Base-by-base conservation (phyloP, 2,888 invertebrate species). In the Hyposoter didymator region DNA sequence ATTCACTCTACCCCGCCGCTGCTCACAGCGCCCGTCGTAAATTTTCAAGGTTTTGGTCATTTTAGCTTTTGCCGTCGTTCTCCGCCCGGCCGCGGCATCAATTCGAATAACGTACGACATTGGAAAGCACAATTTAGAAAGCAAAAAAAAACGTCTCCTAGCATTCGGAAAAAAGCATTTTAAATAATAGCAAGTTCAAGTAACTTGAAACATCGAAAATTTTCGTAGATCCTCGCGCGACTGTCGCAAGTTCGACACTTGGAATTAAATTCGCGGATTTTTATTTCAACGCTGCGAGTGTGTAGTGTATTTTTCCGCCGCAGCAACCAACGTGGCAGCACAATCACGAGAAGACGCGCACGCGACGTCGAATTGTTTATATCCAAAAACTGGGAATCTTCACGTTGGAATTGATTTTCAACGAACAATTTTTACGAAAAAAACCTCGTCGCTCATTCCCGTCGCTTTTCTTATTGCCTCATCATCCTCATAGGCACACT, bases 211-310 rank as follows among this genome's bases (percentile, higher is more conserved):
- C 28, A 49, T 70, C n/a, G 39, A 12, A 6, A 7, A 28, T 70
- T 74, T 74, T 39, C 43, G 55, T 1, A 14, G 28, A 59, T 14
- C 17, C 59, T 8, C 17, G n/a, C n/a, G 28, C 59, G 59, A 59
- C 28, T 14, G 28, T 59, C 14, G 45, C 17, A 4, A 28, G 14
- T 45, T 14, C 14, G 35, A 43, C 67, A 43, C 67, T 84, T 74
- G 64, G 79, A 75, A 75, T 66, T 32, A 59, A 66, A 82, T 91
- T 91, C 89, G 91, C 89, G 89, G 90, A 91, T 91, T 91, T 91
- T 91, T 91, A 10, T 39, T 89, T 89, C 82, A 90, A 88, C 87
- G 88, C 86, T 14, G 47, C 52, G 39, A 10, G 12, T 22, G 19
- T 4, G 7, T n/a, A 45, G 62, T 62, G 47, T 47, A 19, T 43